phyloP scores from a whole-genome alignment of 2,888 invertebrate genomes.

The Agrotis segetum region DNA sequence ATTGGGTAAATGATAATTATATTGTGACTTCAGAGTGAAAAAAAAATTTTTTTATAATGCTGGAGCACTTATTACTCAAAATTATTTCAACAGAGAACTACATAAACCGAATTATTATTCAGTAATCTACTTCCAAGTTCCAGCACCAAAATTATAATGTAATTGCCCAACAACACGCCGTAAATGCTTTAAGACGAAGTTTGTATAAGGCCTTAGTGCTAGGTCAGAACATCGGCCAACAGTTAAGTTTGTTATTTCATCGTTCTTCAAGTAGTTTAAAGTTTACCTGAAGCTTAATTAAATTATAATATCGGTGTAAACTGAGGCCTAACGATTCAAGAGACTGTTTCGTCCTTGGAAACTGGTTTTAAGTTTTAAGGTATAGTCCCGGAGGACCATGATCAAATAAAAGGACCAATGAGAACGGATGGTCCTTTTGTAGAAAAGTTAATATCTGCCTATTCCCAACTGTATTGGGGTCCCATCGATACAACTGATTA shows the following conservation, averaged over 20 bases:
- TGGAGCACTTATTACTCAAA: not conserved
- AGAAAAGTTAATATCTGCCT: too few species aligned
- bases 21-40: too few species aligned
- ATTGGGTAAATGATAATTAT: too few species aligned
- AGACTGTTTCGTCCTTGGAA: not conserved
- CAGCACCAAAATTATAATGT: conserved; percentile 35
- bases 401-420: not conserved
- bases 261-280: conserved; percentile 13
- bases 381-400: not conserved
- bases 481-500: too few species aligned
- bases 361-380: not conserved
- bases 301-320: conserved; percentile 21
- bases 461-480: too few species aligned
- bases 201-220: conserved; percentile 31
- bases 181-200: conserved; percentile 44
- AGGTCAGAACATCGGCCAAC: conserved; percentile 46
- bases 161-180: conserved; percentile 38
- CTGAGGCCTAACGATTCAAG: not conserved
- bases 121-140: conserved; percentile 28
- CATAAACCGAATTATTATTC: conserved; percentile 24
- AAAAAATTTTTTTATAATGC: not conserved
- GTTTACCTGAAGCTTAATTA: conserved; percentile 30
- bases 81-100: conserved; percentile 13
- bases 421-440: too few species aligned
- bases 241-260: conserved; percentile 38